Conservation (phyloP, 2,888 invertebrate species). For the Oegoconia quadripuncta region DNA sequence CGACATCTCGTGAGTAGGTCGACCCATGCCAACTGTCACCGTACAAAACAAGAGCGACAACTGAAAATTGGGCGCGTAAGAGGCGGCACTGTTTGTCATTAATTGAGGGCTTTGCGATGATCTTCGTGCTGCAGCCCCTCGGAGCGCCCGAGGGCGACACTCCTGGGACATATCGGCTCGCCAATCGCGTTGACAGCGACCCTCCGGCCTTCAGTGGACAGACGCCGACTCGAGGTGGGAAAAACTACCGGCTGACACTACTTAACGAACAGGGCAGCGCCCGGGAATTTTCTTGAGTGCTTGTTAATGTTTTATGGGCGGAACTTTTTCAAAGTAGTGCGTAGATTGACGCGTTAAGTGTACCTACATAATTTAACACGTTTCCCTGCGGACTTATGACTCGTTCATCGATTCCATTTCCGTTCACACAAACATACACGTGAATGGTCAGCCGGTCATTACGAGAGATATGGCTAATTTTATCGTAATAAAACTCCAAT, state of each 20-base stretch:
- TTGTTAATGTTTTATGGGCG: conserved; percentile 79
- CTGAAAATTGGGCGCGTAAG: conserved; percentile 68
- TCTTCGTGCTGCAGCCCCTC: conserved; percentile 56
- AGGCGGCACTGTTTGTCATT: conserved; percentile 67
- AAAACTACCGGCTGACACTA: conserved; percentile 76
- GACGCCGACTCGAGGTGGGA: conserved; percentile 64
- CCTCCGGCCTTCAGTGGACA: conserved; percentile 61
- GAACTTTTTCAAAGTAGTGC: conserved; percentile 74
- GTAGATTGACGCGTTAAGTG: conserved; percentile 75
- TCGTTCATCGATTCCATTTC: conserved; percentile 46
- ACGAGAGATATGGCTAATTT: conserved; percentile 48
- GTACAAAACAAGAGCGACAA: conserved; percentile 66
- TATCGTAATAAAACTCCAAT: conserved; percentile 63
- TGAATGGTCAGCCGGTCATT: conserved; percentile 25
- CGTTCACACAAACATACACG: conserved; percentile 35
- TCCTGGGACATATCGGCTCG: conserved; percentile 72
- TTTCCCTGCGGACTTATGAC: conserved; percentile 54
- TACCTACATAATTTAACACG: conserved; percentile 75
- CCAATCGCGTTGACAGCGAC: conserved; percentile 75
- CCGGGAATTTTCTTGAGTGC: conserved; percentile 77
- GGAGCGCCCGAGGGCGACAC: conserved; percentile 54
- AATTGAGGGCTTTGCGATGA: conserved; percentile 75
- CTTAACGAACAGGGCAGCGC: conserved; percentile 72
- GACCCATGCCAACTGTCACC: conserved; percentile 71
- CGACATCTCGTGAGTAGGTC: conserved; percentile 42